phyloP scores from a whole-genome alignment of 2,888 invertebrate genomes.

The Galerucella pusilla region DNA sequence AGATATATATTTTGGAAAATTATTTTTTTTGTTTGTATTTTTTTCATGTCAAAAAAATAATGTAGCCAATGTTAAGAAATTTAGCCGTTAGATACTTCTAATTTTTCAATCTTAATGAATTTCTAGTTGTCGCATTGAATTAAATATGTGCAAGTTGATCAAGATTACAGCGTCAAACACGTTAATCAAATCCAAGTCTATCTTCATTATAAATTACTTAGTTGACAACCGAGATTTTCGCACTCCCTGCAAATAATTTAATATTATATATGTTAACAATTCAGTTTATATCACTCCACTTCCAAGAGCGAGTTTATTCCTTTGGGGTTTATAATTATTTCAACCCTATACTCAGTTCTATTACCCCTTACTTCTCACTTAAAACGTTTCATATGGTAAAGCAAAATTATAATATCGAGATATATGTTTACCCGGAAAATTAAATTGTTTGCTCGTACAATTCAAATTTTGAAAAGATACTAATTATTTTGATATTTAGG shows the following conservation, averaged over 20 bases:
- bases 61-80: no score
- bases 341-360: not conserved
- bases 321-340: slow-evolving; percentile 21
- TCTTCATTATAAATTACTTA: slow-evolving; percentile 49
- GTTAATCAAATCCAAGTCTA: slow-evolving; percentile 30
- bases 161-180: no score
- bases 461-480: no score
- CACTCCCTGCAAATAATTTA: slow-evolving; percentile 43
- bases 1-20: no score
- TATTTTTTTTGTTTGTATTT: no score
- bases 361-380: not conserved
- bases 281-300: slow-evolving; percentile 34
- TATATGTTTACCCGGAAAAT: not conserved
- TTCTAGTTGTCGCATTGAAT: slow-evolving; percentile 16
- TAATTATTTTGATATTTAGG: no score
- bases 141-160: no score
- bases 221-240: slow-evolving; percentile 46
- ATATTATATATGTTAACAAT: slow-evolving; percentile 47
- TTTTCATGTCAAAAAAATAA: no score
- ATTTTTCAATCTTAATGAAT: no score
- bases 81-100: no score
- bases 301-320: not conserved
- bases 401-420: not conserved
- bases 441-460: no score
- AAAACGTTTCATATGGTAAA: not conserved